Base-by-base conservation (phyloP, 2,888 invertebrate species). In the Brenthis hecate region DNA sequence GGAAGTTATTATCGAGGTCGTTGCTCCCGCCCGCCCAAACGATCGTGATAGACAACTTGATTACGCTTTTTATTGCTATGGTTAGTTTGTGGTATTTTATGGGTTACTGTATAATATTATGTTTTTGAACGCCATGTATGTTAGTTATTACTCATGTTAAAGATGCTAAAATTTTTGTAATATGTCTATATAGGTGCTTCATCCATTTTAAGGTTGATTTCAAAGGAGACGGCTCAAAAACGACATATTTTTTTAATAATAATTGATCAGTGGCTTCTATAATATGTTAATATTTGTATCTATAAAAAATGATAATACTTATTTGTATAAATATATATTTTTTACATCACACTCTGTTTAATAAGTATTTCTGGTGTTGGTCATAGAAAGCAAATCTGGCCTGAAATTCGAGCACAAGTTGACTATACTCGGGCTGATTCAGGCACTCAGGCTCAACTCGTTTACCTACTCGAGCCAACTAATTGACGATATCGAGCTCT, bases 1-100 rank as follows among this genome's bases (percentile, higher is more conserved):
- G 91, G 91, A 91, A 91, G 89, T 91, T 91, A 91, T 89, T 91
- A 91, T 84, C 82, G 84, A 74, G 91, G 86, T 85, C 87, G 75
- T 78, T 84, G 82, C 80, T 79, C 79, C 81, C 87, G 86, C 88
- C 88, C 88, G 86, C 88, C 87, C 85, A 86, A 85, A 86, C 86
- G 81, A 80, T 80, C 71, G 68, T 72, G 71, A 73, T 72, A 69
- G 72, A 75, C 75, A 75, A 71, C 71, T 72, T 76, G 72, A 74
- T 75, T 74, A 75, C 63, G 66, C 61, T 74, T 75, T 74, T 66
- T 72, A 72, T 69, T 66, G 32, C 69, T 53, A 54, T 43, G 64
- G 66, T 56, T 66, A 63, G 36, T 61, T 66, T 66, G 56, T 61
- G 66, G 64, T 61, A 50, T 71, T 66, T 55, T 66, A 66, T 56